phyloP scores from a whole-genome alignment of 2,888 invertebrate species.

The Parascotia fuliginaria region DNA sequence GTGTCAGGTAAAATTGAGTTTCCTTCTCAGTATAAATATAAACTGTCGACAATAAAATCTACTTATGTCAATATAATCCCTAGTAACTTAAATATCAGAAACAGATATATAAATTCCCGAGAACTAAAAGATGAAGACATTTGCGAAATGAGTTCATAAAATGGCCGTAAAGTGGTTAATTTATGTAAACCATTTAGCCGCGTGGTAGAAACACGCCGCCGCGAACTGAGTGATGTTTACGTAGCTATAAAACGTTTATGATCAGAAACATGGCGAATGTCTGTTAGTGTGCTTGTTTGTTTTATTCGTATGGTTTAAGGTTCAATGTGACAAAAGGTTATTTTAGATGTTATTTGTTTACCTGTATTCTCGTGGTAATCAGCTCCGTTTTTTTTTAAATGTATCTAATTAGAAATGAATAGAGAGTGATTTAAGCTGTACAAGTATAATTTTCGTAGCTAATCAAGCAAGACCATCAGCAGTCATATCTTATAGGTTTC shows the following conservation, averaged over 20 bases:
- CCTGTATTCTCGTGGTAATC: too few relatives aligned
- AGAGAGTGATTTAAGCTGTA: too few relatives aligned
- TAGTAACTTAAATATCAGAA: constrained; percentile 9
- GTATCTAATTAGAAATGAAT: too few relatives aligned
- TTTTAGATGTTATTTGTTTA: not conserved
- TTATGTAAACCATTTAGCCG: constrained; percentile 39
- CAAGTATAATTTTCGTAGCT: too few relatives aligned
- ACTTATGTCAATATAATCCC: not conserved
- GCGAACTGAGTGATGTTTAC: constrained; percentile 32
- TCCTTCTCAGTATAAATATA: too few relatives aligned
- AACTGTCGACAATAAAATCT: not conserved
- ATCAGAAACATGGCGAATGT: constrained; percentile 9
- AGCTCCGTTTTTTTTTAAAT: too few relatives aligned
- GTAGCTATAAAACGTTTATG: constrained; percentile 39
- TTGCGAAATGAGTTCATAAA: constrained; percentile 43
- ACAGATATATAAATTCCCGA: constrained; percentile 11
- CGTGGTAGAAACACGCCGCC: constrained; percentile 33
- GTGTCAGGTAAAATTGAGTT: too few relatives aligned
- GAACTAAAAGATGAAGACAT: constrained; percentile 35
- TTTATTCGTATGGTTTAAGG: constrained; percentile 10
- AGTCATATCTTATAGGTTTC: too few relatives aligned
- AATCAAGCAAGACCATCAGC: too few relatives aligned
- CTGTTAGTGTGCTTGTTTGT: constrained; percentile 17
- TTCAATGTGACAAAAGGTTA: not conserved
- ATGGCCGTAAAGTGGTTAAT: constrained; percentile 37